These are phyloP conservation scores for Heterocephalus glaber DNA, from an alignment of 2,113 vertebrate species.

Conservation along the genomic window DNA sequence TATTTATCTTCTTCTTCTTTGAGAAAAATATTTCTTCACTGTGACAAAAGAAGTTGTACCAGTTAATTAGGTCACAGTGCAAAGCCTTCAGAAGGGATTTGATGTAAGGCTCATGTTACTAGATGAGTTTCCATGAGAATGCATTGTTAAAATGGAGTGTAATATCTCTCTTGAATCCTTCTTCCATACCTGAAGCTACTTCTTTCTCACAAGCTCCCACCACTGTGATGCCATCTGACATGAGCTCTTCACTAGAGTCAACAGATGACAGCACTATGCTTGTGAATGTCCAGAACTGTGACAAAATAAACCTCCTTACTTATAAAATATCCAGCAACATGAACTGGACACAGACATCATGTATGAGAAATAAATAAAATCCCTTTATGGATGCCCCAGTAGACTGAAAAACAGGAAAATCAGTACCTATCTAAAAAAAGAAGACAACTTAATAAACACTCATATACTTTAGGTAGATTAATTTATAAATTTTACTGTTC, in stretches of 20 bases:
- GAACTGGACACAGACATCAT: neutral
- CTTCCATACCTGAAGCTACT: neutral
- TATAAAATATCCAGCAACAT: neutral
- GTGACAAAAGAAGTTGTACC: neutral
- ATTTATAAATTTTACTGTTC: neutral
- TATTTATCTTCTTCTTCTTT: constrained; percentile 35
- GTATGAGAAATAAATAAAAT: neutral
- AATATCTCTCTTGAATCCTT: neutral
- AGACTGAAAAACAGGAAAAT: neutral
- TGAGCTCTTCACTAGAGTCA: neutral
- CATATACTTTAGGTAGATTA: neutral
- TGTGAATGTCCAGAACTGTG: neutral
- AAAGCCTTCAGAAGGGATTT: neutral
- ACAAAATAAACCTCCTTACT: neutral
- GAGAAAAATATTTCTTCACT: neutral
- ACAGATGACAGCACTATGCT: neutral
- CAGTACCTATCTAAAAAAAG: neutral
- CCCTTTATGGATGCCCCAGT: neutral
- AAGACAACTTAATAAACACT: neutral
- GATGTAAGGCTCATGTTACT: neutral
- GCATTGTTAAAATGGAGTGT: neutral
- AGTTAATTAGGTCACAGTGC: neutral
- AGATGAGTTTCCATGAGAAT: neutral
- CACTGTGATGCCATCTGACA: neutral
- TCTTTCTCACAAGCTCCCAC: neutral